Evolutionary conservation across 2,113 vertebrate species (phyloP), one percentile per base, ranked within the genome.

Genomic region (Jaculus jaculus): DNA sequence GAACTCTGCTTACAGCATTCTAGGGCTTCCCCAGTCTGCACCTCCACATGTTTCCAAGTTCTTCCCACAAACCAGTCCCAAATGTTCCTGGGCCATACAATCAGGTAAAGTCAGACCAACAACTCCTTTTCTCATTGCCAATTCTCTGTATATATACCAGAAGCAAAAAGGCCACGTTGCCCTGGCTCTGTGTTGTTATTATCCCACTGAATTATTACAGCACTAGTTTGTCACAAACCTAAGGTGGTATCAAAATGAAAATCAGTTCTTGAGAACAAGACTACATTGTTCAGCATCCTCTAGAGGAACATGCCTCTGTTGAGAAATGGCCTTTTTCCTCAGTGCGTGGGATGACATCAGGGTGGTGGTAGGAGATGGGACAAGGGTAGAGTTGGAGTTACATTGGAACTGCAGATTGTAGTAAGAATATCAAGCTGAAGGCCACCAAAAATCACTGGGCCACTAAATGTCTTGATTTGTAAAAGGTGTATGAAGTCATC

Each of bases 171-270:
- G 63, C 58, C 47, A 2, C 0, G 2, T 90, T 84, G 78, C 61
- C 81, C 61, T 37, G 73, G 80, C 68, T 96, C 68, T 79, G 60
- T 92, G 80, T 81, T 87, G 69, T 90, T 85, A 9, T 89, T 90
- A 92, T 95, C 71, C 84, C 84, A 65, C 73, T 58, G 65, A 96
- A 28, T 91, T 92, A 89, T 97, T 98, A 97, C 66, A 90, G 97
- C 97, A 96, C 95, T 91, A 93, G 98, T 98, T 98, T 98, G 97
- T 97, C 96, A 94, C 96, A 90, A 58, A 94, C 92, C 95, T 93
- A 85, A 91, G 96, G 96, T 96, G 93, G 95, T 75, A 58, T 93
- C 94, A 91, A 96, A 96, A 96, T 96, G 97, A 97, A 97, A 96
- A 96, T 97, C 95, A 97, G 96, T 94, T 96, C 87, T 96, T 54